Evolutionary conservation across 2,113 vertebrate species (phyloP).

Genomic region (Rhizomys pruinosus): DNA sequence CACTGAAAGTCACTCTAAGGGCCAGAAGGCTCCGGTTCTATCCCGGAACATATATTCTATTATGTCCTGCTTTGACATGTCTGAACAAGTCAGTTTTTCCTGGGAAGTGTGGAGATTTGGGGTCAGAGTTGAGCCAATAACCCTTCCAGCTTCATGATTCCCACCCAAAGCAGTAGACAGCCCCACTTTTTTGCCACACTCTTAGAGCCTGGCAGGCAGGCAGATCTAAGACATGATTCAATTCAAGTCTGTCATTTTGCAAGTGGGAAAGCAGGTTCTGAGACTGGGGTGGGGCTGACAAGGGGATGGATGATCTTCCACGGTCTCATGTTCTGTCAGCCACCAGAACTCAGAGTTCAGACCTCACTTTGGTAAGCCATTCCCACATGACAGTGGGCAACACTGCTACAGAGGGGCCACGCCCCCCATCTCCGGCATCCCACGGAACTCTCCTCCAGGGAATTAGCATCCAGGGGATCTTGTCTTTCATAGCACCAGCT

Average conservation of each 20-base stretch:
- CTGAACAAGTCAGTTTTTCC: not conserved
- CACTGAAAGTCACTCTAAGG: too few species aligned
- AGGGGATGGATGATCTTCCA: not conserved
- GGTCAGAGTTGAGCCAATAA: not conserved
- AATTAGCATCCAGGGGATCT: too few species aligned
- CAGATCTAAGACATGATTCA: not conserved
- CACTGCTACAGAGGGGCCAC: not conserved
- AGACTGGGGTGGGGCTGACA: rapidly evolving
- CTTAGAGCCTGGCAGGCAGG: not conserved
- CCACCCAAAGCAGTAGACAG: not conserved
- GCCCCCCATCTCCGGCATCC: not conserved
- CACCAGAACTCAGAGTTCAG: not conserved
- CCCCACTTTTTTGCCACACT: not conserved
- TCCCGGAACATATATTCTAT: not conserved
- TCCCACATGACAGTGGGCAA: rapidly evolving
- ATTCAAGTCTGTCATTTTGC: not conserved
- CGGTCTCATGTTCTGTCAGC: not conserved
- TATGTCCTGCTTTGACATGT: not conserved
- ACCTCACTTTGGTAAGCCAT: not conserved
- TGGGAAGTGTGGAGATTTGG: not conserved
- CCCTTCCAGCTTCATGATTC: not conserved
- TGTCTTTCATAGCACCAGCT: not conserved
- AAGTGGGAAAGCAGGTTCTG: not conserved
- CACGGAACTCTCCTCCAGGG: not conserved
- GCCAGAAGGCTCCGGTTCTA: not conserved